Evolutionary conservation across 2,888 invertebrate species (phyloP).

Genomic region (Philereme transversata): DNA sequence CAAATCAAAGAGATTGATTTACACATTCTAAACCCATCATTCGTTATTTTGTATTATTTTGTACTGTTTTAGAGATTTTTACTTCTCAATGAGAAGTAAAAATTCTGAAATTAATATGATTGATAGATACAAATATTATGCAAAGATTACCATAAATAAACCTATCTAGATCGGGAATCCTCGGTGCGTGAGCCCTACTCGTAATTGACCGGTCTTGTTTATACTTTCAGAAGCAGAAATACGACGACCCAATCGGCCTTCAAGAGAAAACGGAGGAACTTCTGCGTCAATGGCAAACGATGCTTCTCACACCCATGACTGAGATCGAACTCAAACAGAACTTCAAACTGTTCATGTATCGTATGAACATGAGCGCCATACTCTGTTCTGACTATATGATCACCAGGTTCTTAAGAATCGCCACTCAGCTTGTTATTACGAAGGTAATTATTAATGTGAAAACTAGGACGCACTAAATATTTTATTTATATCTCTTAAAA

Average conservation of each 20-base stretch:
- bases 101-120: no score
- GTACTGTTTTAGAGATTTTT: no score
- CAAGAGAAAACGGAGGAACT: conserved; percentile 97
- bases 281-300: conserved; percentile 97
- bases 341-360: conserved; percentile 96
- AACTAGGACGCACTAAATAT: neutral
- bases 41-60: no score
- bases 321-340: conserved; percentile 95
- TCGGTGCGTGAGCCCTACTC: no score
- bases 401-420: conserved; percentile 97
- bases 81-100: no score
- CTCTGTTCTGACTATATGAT: conserved; percentile 98
- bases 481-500: neutral
- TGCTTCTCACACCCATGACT: conserved; percentile 92
- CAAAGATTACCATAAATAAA: no score
- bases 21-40: no score
- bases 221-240: conserved; percentile 84
- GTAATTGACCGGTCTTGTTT: no score
- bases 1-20: no score
- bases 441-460: conserved; percentile 84
- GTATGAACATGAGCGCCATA: conserved; percentile 96
- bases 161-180: no score
- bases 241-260: conserved; percentile 96
- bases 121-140: no score
- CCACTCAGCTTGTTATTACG: conserved; percentile 98